Conservation (phyloP, 2,113 vertebrate genomes). For the Mobula hypostoma region DNA sequence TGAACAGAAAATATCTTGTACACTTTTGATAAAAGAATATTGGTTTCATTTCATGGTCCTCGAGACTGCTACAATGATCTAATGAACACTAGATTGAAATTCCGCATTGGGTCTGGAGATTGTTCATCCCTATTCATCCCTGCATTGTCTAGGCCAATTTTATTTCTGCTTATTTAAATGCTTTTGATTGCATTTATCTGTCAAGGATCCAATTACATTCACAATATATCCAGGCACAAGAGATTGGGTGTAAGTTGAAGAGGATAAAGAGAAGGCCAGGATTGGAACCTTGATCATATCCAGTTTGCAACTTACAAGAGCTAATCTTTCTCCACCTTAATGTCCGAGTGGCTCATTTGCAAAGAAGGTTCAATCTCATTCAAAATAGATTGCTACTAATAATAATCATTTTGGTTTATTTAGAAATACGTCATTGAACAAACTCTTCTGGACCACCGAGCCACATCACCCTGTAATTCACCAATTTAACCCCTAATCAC, state of each 20-base stretch:
- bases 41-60: constrained; percentile 31
- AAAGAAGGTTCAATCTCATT: too few relatives aligned
- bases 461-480: too few relatives aligned
- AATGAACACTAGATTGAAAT: constrained; percentile 26
- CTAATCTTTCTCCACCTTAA: too few relatives aligned
- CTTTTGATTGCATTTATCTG: not conserved
- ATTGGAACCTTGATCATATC: too few relatives aligned
- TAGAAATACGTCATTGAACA: too few relatives aligned
- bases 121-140: not conserved
- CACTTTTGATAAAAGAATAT: not conserved
- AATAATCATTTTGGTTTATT: too few relatives aligned
- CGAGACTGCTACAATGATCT: not conserved
- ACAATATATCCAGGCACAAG: not conserved
- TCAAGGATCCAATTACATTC: not conserved
- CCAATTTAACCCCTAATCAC: too few relatives aligned
- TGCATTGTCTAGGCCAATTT: constrained; percentile 1
- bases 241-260: not conserved
- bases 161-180: not conserved
- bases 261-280: too few relatives aligned
- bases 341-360: too few relatives aligned
- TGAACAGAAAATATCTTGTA: not conserved
- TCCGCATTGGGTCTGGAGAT: not conserved
- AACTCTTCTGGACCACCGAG: too few relatives aligned
- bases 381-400: too few relatives aligned
- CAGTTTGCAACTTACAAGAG: too few relatives aligned